Evolutionary conservation across 1,140 invertebrate genomes (phyloP), one percentile per base, ranked within the genome.

Genomic region (Leucophenga varia): DNA sequence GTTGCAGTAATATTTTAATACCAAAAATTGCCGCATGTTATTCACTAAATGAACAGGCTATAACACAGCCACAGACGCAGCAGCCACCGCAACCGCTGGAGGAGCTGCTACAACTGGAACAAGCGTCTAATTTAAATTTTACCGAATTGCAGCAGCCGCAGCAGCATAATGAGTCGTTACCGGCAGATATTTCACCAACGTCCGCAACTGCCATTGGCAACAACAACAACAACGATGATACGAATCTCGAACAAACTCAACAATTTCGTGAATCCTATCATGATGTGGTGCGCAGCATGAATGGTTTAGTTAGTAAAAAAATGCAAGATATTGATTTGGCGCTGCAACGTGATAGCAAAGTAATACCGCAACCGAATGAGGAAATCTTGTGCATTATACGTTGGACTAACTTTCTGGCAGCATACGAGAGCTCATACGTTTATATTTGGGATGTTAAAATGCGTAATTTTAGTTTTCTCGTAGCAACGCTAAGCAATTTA

Each of bases 301-400:
- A 73, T 18, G 56, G 52, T 0, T 52, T 68, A 20, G 69, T 73
- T 3, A 72, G 65, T 43, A 72, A 70, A 18, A 73, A 73, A 31
- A 73, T 73, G 70, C 70, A 73, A 52, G 70, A 73, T 21, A 72
- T 73, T 20, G 70, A 72, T 19, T 28, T 68, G 50, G 70, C 70
- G 1, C 21, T 73, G 35, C 55, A 65, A 30, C 63, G 70, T 9
- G 70, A 73, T 14, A 70, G 63, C 30, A 72, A 73, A 34, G 59
- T 72, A 1, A 73, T 73, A 3, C 71, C 71, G 0, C 22, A 55
- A 1, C 70, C 71, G n/a, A 71, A 65, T 39, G 57, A 61, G 17
- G 64, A 73, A 43, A 73, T 73, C 2, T 43, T 75, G 0, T 72
- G 65, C 46, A 70, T 70, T 10, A 67, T 74, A 10, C 61, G 64